Conservation (phyloP, 2,888 invertebrate species). For the Oxyscelio sp. region DNA sequence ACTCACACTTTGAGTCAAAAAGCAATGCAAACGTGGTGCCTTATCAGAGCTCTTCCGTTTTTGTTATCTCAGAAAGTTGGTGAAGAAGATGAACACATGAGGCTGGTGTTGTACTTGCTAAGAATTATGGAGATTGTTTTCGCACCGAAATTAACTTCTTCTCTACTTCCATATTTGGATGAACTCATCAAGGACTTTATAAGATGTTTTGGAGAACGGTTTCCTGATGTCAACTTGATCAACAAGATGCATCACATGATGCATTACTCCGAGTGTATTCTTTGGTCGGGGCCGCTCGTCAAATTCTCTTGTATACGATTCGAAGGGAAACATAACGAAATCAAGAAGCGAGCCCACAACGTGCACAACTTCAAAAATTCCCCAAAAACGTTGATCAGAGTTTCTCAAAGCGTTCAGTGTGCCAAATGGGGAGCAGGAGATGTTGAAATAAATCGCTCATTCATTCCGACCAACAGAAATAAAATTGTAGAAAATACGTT, state of each 20-base stretch:
- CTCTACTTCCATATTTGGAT: slow-evolving; percentile 39
- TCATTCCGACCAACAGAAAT: too few relatives aligned
- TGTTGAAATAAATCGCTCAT: too few relatives aligned
- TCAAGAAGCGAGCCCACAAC: too few relatives aligned
- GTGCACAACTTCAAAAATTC: too few relatives aligned
- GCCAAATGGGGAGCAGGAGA: too few relatives aligned
- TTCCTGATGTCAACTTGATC: slow-evolving; percentile 61
- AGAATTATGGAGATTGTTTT: slow-evolving; percentile 76
- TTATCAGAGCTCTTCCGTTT: slow-evolving; percentile 69
- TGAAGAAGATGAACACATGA: slow-evolving; percentile 65
- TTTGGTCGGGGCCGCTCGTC: slow-evolving; percentile 65
- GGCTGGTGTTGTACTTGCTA: slow-evolving; percentile 59
- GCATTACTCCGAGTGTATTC: slow-evolving; percentile 64
- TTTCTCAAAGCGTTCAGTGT: too few relatives aligned
- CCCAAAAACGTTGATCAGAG: too few relatives aligned
- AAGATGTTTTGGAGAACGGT: slow-evolving; percentile 54
- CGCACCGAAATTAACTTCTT: slow-evolving; percentile 67
- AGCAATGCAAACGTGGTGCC: slow-evolving; percentile 74
- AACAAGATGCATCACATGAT: slow-evolving; percentile 73
- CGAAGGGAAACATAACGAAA: too few relatives aligned
- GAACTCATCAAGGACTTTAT: slow-evolving; percentile 60
- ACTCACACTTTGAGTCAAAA: slow-evolving; percentile 72
- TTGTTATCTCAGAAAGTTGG: slow-evolving; percentile 70
- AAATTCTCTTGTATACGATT: slow-evolving; percentile 58
- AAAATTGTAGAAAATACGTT: too few relatives aligned